Evolutionary conservation across 2,797 vertebrate species (phyloP).

Genomic region (Sarcoramphus papa): DNA sequence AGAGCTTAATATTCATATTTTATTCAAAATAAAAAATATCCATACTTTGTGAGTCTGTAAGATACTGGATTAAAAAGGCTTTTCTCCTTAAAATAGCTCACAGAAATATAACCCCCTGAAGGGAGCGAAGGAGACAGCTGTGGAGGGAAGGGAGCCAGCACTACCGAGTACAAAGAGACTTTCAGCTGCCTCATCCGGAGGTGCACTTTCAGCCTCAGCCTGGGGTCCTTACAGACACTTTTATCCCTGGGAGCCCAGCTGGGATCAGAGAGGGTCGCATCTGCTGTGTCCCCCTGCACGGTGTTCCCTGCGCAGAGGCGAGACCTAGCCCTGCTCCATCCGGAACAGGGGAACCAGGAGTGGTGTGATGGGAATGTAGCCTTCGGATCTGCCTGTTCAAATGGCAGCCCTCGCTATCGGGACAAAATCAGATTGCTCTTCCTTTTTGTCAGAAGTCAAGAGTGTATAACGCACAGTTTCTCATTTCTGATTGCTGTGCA

Average conservation of each 20-base stretch:
- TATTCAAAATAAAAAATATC: constrained; percentile 10
- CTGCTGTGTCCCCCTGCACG: accelerated
- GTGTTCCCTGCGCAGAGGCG: accelerated
- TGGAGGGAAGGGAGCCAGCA: background rate
- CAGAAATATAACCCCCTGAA: background rate
- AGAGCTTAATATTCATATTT: constrained; percentile 30
- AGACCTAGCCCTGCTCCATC: background rate
- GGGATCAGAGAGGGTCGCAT: background rate
- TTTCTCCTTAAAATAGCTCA: constrained; percentile 45
- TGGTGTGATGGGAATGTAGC: accelerated
- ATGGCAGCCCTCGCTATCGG: accelerated
- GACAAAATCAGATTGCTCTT: background rate
- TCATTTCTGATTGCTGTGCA: background rate
- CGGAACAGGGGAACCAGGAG: accelerated
- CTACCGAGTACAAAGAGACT: background rate
- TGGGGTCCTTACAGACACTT: background rate
- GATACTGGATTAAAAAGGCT: constrained; percentile 3
- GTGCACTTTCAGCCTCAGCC: background rate
- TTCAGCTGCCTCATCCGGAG: background rate
- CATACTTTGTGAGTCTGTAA: background rate
- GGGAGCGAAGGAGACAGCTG: constrained; percentile 5
- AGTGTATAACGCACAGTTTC: background rate
- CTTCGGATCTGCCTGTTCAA: background rate
- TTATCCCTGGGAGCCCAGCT: background rate
- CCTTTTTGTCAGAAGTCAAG: background rate